Conservation (phyloP, 2,888 invertebrate species). For the Enchytraeus crypticus region DNA sequence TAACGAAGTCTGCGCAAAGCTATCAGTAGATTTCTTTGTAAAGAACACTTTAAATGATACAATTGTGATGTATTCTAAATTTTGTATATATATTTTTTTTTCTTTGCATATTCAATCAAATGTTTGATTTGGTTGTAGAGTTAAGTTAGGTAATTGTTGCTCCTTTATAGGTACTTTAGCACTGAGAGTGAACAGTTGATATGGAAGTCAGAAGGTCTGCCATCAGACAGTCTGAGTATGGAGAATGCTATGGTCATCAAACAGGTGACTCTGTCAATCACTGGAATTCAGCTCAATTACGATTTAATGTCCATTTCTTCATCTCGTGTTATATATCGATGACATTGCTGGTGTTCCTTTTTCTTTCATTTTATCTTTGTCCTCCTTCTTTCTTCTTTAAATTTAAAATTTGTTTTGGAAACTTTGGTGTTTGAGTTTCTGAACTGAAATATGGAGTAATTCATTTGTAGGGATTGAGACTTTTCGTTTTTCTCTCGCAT, state of each 20-base stretch:
- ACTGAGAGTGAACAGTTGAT: slow-evolving; percentile 68
- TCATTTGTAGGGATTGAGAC: no score
- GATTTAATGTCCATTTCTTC: background rate
- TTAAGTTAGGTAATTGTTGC: no score
- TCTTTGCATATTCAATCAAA: no score
- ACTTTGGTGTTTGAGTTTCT: no score
- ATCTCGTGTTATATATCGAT: background rate
- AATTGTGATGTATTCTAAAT: no score
- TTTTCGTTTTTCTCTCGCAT: no score
- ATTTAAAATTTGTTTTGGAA: background rate
- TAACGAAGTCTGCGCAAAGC: no score
- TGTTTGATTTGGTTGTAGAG: no score
- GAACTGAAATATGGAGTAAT: no score
- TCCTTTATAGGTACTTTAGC: slow-evolving; percentile 54
- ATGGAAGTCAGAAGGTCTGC: slow-evolving; percentile 78
- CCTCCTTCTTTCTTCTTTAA: background rate
- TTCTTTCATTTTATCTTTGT: background rate
- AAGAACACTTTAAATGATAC: no score
- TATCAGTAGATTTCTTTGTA: no score
- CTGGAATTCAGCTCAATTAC: background rate
- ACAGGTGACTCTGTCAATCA: slow-evolving; percentile 54
- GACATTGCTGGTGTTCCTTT: background rate
- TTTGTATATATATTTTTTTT: no score
- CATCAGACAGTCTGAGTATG: slow-evolving; percentile 66
- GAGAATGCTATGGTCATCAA: slow-evolving; percentile 74